Evolutionary conservation across 2,797 vertebrate species (phyloP).

Genomic region (Lacerta bilineata): DNA sequence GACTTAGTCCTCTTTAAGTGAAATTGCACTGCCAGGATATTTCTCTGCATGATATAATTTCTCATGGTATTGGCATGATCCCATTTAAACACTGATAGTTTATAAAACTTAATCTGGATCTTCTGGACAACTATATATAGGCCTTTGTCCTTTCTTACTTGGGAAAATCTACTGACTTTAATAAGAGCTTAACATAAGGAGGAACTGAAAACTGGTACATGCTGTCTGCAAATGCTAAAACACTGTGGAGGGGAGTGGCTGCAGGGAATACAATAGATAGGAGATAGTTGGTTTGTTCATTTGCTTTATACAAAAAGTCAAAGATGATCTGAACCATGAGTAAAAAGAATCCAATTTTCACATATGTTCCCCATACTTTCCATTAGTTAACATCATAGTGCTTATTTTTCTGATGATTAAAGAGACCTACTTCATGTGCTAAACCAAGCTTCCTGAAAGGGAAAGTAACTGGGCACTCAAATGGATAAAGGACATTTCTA

Average conservation of each 20-base stretch:
- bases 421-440: constrained; percentile 54
- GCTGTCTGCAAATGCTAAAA: constrained; percentile 42
- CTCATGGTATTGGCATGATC: constrained; percentile 22
- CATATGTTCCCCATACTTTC: constrained; percentile 46
- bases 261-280: constrained; percentile 1
- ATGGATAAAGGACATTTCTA: constrained; percentile 32
- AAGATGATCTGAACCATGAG: constrained; percentile 32
- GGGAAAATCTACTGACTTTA: constrained; percentile 40
- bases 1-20: not conserved
- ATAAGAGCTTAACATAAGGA: constrained; percentile 31
- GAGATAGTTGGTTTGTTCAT: constrained; percentile 26
- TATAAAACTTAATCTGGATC: not conserved
- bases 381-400: constrained; percentile 43
- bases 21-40: not conserved
- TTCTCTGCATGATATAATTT: constrained; percentile 33
- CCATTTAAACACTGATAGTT: constrained; percentile 11
- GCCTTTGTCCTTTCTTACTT: constrained; percentile 6
- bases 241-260: constrained; percentile 1
- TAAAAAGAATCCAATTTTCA: constrained; percentile 50
- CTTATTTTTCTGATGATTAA: constrained; percentile 46
- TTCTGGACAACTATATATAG: not conserved
- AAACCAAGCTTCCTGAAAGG: constrained; percentile 47
- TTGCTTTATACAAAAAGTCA: constrained; percentile 43
- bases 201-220: not conserved
- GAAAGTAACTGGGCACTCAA: constrained; percentile 47